Evolutionary conservation across 1,140 invertebrate genomes (phyloP).

Genomic region (Mylabris phalerata): DNA sequence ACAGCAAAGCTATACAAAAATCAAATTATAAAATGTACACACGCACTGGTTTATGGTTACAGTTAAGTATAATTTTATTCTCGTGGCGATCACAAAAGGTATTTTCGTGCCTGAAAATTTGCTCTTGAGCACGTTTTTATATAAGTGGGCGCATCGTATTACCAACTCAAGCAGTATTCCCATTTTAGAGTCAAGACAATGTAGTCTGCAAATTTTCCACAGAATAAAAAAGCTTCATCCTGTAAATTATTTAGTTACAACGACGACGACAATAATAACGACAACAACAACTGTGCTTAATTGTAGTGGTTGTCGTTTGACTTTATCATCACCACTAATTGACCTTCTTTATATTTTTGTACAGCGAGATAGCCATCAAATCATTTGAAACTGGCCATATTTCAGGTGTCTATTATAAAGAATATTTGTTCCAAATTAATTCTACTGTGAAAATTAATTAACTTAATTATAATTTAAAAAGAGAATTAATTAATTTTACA

Average conservation of each 20-base stretch:
- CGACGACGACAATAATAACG: neutral
- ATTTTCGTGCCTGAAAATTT: conserved; percentile 15
- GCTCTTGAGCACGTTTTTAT: conserved; percentile 17
- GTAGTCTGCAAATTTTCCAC: conserved; percentile 8
- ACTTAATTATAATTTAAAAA: too few species aligned
- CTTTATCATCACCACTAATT: too few species aligned
- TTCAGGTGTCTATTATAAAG: too few species aligned
- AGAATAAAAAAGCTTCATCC: neutral
- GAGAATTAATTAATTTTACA: too few species aligned
- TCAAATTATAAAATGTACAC: neutral
- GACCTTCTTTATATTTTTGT: too few species aligned
- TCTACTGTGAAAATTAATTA: too few species aligned
- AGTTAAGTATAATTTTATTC: conserved; percentile 7
- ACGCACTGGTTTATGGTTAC: conserved; percentile 5
- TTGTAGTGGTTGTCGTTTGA: neutral
- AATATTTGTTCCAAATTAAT: too few species aligned
- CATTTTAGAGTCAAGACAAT: conserved; percentile 7
- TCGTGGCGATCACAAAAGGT: conserved; percentile 12
- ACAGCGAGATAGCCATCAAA: too few species aligned
- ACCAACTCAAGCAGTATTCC: conserved; percentile 12
- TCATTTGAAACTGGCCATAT: too few species aligned
- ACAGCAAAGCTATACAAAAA: too few species aligned
- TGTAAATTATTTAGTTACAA: too few species aligned
- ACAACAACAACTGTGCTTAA: neutral
- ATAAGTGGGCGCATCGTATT: conserved; percentile 16